phyloP scores from a whole-genome alignment of 2,113 vertebrate species.

The Microtus ochrogaster region DNA sequence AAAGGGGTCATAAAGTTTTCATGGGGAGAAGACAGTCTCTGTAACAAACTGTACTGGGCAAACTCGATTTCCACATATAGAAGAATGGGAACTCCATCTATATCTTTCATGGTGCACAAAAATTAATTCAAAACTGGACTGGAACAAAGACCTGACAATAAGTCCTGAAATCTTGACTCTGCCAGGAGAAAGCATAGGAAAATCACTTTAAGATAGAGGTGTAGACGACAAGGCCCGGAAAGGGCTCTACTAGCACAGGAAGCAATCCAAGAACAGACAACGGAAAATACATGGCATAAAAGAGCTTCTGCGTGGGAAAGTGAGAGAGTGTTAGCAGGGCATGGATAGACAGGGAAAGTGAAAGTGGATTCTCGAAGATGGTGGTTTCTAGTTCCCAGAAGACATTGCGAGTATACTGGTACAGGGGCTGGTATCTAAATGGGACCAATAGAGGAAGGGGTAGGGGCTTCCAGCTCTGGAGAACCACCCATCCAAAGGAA shows the following conservation, averaged over 20 bases:
- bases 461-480: not conserved
- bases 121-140: not conserved
- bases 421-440: not conserved
- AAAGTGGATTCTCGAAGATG: not conserved
- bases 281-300: not conserved
- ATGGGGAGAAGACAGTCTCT: not conserved
- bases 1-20: not conserved
- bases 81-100: not conserved
- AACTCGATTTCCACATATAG: not conserved
- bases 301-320: not conserved
- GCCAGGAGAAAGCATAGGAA: not conserved
- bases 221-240: not conserved
- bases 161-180: not conserved
- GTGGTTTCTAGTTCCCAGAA: not conserved
- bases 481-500: not conserved
- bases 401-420: not conserved
- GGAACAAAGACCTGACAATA: not conserved
- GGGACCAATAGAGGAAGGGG: not conserved
- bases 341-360: not conserved
- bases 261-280: not conserved
- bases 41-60: not conserved
- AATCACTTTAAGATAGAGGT: not conserved
- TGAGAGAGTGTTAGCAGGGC: too few relatives aligned
- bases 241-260: not conserved
- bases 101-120: not conserved